Conservation (phyloP, 2,888 invertebrate genomes). For the Athalia rosae region DNA sequence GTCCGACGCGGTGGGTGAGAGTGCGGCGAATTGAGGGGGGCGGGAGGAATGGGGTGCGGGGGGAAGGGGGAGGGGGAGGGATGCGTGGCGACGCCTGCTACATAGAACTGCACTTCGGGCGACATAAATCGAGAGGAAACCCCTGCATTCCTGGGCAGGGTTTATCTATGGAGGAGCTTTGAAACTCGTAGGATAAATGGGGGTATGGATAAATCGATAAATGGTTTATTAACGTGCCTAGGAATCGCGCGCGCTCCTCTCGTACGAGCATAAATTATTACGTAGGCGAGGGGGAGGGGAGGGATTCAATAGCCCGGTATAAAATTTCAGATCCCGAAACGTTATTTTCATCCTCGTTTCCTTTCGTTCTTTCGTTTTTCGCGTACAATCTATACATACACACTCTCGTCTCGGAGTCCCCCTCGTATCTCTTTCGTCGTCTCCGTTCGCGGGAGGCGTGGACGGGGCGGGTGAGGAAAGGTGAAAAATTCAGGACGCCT, state of each 20-base stretch:
- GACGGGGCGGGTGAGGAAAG: not conserved
- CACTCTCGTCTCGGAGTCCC: slow-evolving; percentile 48
- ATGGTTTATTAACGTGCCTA: slow-evolving; percentile 21
- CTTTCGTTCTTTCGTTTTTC: not conserved
- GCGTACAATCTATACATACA: no score
- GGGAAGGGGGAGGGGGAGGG: not conserved
- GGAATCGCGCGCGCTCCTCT: not conserved
- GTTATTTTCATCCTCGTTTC: slow-evolving; percentile 35
- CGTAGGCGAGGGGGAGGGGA: not conserved
- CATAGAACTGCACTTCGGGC: slow-evolving; percentile 33
- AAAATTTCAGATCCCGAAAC: slow-evolving; percentile 42
- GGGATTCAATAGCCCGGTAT: slow-evolving; percentile 2
- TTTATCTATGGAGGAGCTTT: not conserved
- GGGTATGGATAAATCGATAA: slow-evolving; percentile 7
- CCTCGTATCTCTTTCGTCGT: slow-evolving; percentile 46
- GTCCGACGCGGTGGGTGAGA: no score
- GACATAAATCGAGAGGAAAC: slow-evolving; percentile 24
- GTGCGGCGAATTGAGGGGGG: not conserved
- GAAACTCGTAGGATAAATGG: not conserved
- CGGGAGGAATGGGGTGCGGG: no score
- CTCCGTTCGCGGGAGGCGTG: slow-evolving; percentile 2
- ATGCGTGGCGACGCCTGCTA: slow-evolving; percentile 30
- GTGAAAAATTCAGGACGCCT: slow-evolving; percentile 25
- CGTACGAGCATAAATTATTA: slow-evolving; percentile 7
- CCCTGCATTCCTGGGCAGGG: slow-evolving; percentile 10